These are phyloP conservation scores for Patiria pectinifera DNA, from an alignment of 53 echinoderm and acorn worm genomes.

Conservation along the genomic window DNA sequence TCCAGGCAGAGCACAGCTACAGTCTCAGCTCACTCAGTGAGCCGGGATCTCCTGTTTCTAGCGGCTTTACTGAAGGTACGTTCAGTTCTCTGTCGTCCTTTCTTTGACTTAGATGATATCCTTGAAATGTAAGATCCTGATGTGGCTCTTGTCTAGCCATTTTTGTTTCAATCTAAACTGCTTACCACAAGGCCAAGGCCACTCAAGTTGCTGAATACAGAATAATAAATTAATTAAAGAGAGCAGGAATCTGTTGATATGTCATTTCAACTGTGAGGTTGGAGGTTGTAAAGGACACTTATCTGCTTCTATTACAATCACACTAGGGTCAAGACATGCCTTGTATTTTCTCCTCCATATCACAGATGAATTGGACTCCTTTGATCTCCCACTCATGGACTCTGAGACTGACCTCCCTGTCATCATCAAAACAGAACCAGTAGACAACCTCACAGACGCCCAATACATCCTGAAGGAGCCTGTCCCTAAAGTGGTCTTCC, in stretches of 20 bases:
- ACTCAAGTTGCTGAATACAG: too few species aligned
- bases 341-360: not conserved
- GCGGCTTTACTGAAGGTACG: conserved; percentile 45
- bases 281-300: too few species aligned
- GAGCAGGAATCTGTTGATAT: too few species aligned
- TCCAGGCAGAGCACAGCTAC: conserved; percentile 95
- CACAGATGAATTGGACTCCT: conserved; percentile 71
- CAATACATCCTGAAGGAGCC: conserved; percentile 54
- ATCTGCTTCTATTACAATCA: too few species aligned
- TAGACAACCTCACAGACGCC: conserved; percentile 24
- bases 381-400: conserved; percentile 65
- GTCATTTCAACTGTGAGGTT: too few species aligned
- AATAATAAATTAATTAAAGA: too few species aligned
- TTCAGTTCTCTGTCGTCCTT: not conserved
- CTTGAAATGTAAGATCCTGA: not conserved
- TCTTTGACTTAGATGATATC: too few species aligned
- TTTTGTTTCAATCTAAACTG: too few species aligned
- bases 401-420: conserved; percentile 67
- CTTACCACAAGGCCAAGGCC: too few species aligned
- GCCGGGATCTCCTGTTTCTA: conserved; percentile 72
- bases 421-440: conserved; percentile 48
- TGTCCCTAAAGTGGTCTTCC: conserved; percentile 37
- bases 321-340: not conserved
- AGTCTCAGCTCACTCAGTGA: conserved; percentile 84
- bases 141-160: too few species aligned